Conservation (phyloP, 1,140 invertebrate species). For the Drosophila obscura region DNA sequence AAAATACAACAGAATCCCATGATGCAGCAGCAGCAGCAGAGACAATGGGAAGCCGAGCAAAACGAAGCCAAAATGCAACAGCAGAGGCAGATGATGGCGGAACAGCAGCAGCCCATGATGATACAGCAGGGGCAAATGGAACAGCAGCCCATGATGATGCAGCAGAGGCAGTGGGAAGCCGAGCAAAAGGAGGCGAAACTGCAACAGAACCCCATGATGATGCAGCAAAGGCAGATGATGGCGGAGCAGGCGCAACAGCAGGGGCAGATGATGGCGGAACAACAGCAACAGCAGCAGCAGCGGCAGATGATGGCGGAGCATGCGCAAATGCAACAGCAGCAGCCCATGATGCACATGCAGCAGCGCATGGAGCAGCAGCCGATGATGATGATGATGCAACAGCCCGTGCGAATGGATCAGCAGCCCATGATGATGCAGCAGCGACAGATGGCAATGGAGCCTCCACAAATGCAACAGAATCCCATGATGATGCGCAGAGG, state of each 20-base stretch:
- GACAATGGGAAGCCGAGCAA: slow-evolving; percentile 28
- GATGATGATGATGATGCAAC: neutral
- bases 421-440: neutral
- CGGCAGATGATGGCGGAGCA: neutral
- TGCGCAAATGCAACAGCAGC: neutral
- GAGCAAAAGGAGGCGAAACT: neutral
- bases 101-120: slow-evolving; percentile 5
- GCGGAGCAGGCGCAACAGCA: neutral
- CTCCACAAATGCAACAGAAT: slow-evolving; percentile 12
- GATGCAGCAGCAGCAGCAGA: slow-evolving; percentile 16
- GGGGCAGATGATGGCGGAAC: neutral
- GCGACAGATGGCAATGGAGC: neutral
- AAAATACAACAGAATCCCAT: slow-evolving; percentile 21
- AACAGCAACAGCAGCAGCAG: neutral
- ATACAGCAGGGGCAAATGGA: neutral
- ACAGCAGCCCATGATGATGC: slow-evolving; percentile 1
- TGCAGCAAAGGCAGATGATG: slow-evolving; percentile 26
- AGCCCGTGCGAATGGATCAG: no score
- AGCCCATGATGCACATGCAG: slow-evolving; percentile 5
- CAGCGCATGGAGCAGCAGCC: neutral
- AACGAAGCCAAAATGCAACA: slow-evolving; percentile 6
- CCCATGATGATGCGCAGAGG: neutral
- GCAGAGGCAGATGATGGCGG: neutral
- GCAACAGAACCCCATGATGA: slow-evolving; percentile 20
- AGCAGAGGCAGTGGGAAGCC: neutral